Conservation (phyloP, 2,797 vertebrate genomes). For the Malurus leucopterus region DNA sequence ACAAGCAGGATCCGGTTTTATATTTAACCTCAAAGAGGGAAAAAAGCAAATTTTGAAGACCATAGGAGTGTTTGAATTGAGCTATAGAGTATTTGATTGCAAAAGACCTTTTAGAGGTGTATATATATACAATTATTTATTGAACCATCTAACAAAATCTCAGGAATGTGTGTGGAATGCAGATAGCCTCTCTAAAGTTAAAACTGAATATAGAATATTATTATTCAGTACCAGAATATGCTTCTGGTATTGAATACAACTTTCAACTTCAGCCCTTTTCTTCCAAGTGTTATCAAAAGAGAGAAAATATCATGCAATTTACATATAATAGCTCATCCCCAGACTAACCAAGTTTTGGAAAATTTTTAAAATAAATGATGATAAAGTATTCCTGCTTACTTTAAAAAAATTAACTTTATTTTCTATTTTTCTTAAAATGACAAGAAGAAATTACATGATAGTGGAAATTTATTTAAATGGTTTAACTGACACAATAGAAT, state of each 20-base stretch:
- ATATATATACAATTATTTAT: neutral
- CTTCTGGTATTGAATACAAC: neutral
- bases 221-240: neutral
- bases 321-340: neutral
- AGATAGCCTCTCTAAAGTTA: neutral
- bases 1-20: neutral
- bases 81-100: neutral
- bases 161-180: neutral
- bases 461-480: neutral
- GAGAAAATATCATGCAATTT: neutral
- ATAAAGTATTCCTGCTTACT: neutral
- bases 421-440: neutral
- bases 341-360: neutral
- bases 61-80: neutral
- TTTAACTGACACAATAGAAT: neutral
- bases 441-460: neutral
- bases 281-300: neutral
- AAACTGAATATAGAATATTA: neutral
- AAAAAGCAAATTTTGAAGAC: neutral
- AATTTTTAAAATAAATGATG: neutral
- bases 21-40: neutral
- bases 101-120: neutral
- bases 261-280: neutral
- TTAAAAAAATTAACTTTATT: neutral
- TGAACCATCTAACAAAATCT: neutral